Evolutionary conservation across 2,797 vertebrate species (phyloP).

Genomic region (Alcedo quadribrachys): DNA sequence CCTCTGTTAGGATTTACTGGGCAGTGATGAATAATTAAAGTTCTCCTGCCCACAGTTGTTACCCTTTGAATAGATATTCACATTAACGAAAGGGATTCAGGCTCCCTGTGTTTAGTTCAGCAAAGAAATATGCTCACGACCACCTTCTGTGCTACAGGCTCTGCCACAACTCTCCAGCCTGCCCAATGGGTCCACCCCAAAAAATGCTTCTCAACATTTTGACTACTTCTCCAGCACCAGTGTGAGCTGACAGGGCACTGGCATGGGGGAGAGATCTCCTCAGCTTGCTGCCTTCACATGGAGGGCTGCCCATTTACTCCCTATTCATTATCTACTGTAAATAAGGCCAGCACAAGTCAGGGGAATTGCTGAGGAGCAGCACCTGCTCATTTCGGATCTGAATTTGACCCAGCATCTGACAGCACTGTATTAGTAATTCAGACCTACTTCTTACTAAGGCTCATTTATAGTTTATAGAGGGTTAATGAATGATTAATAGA

Average conservation of each 20-base stretch:
- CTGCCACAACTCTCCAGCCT: background rate
- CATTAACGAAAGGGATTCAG: background rate
- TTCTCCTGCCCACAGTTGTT: conserved; percentile 49
- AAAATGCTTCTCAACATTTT: background rate
- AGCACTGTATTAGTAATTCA: background rate
- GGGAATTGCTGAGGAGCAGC: background rate
- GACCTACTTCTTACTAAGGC: background rate
- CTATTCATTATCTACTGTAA: background rate
- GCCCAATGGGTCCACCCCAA: rapidly evolving
- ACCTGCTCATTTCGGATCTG: background rate
- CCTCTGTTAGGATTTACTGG: conserved; percentile 25
- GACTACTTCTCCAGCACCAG: background rate
- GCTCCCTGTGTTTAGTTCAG: background rate
- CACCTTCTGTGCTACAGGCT: background rate
- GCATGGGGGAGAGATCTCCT: background rate
- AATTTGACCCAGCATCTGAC: background rate
- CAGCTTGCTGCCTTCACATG: background rate
- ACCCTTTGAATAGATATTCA: conserved; percentile 22
- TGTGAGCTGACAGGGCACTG: background rate
- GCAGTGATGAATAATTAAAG: conserved; percentile 60
- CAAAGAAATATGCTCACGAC: background rate
- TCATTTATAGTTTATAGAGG: conserved; percentile 26
- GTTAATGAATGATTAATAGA: conserved; percentile 62
- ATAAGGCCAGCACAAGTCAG: background rate
- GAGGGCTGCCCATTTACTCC: background rate